Evolutionary conservation across 2,888 invertebrate species (phyloP), one percentile per base, ranked within the genome.

Genomic region (Napeogenes sylphis): DNA sequence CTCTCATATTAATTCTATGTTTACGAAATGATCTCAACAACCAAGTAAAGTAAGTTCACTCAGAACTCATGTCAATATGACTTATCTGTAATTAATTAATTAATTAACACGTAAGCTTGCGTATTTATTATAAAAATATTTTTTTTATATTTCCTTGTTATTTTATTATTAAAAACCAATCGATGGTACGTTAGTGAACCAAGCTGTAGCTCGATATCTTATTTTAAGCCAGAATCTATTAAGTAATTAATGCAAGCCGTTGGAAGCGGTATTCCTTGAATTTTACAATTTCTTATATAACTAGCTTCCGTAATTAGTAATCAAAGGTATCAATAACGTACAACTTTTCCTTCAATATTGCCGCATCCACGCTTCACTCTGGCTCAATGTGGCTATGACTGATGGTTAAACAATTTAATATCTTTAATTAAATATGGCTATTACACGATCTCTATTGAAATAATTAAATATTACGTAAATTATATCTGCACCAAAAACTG

Each of bases 301-400:
- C 62, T 67, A 64, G 58, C 69, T 69, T 59, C 68, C 69, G 54
- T 61, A 62, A 59, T 35, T 61, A 69, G 69, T 68, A 69, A 54
- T 42, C 69, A 65, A 69, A 69, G 69, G 68, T 68, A 68, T 66
- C 69, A 66, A 60, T 66, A 63, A 65, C 51, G 38, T 64, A 56
- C 62, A 62, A 54, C 46, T 46, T 57, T 45, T 33, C n/a, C 5
- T 21, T 42, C 32, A 47, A 55, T 55, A 55, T 61, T 54, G 66
- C 69, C 68, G 68, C 69, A 69, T 68, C 66, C 69, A 69, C 69
- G 62, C 61, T 64, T 42, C 45, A 45, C 51, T 56, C 62, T 65
- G 63, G 57, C 64, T 64, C 45, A 57, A 66, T 64, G 61, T 42
- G 32, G 21, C 45, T 54, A 56, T 46, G 13, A 51, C n/a, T 53